Percentiles rank a stretch among this genome's conserved stretches.
These are phyloP conservation scores for Acrocyrtus sp. DNA, from an alignment of 2,888 invertebrate genomes.

Conservation along the genomic window DNA sequence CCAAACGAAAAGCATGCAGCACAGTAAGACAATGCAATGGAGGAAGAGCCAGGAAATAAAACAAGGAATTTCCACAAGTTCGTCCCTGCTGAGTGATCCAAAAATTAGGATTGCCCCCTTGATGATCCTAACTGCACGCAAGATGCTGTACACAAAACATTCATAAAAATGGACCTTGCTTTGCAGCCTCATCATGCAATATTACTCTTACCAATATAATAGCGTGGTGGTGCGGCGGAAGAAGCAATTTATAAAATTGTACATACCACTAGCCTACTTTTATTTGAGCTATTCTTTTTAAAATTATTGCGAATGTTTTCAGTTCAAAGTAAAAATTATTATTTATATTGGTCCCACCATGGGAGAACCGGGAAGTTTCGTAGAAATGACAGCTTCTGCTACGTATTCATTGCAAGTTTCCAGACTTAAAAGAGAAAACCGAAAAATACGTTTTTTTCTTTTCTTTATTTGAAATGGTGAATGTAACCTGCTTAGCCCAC, in stretches of 20 bases:
- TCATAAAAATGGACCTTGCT: background rate
- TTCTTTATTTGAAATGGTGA: too few relatives aligned
- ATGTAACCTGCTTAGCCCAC: too few relatives aligned
- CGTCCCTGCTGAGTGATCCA: conserved; percentile 58
- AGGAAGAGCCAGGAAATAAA: conserved; percentile 45
- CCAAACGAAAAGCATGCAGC: background rate
- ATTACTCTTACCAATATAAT: background rate
- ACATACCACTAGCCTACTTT: background rate
- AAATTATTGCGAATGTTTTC: conserved; percentile 5
- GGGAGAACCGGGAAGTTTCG: too few relatives aligned
- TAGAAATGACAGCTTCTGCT: too few relatives aligned
- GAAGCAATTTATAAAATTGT: too few relatives aligned
- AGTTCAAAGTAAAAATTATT: too few relatives aligned
- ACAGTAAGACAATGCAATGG: conserved; percentile 7
- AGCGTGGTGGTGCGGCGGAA: too few relatives aligned
- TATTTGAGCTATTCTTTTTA: background rate
- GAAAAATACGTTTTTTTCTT: too few relatives aligned
- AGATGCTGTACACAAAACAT: too few relatives aligned
- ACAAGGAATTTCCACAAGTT: conserved; percentile 55
- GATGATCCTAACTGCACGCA: conserved; percentile 56
- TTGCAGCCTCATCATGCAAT: background rate
- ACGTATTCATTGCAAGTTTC: too few relatives aligned
- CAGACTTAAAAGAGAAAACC: too few relatives aligned
- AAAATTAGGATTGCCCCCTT: conserved; percentile 58
- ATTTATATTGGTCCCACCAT: too few relatives aligned